Conservation (phyloP, 2,797 vertebrate species). For the Erpetoichthys calabaricus region DNA sequence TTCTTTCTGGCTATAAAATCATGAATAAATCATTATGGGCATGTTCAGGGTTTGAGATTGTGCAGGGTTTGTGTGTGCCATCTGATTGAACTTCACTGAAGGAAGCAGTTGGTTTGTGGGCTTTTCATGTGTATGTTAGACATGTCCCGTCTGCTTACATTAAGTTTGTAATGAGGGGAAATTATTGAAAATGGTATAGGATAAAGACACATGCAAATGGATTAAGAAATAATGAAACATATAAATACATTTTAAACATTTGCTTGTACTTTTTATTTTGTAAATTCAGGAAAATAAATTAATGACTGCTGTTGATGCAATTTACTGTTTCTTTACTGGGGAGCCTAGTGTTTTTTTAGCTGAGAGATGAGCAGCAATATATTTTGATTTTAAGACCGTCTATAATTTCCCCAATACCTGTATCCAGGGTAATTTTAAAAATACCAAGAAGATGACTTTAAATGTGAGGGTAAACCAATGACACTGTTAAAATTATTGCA, state of each 20-base stretch:
- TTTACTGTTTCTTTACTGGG: background rate
- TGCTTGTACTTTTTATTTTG: constrained; percentile 63
- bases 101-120: background rate
- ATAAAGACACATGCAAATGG: constrained; percentile 13
- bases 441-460: no score
- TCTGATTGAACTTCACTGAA: background rate
- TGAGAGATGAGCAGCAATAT: no score
- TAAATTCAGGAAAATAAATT: constrained; percentile 68
- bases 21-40: no score
- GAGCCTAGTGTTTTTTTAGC: no score
- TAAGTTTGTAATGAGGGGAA: constrained; percentile 15
- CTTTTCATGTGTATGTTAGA: background rate
- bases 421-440: no score
- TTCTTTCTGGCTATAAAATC: no score
- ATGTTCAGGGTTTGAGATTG: no score
- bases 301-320: constrained; percentile 37
- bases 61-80: constrained; percentile 3
- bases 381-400: no score
- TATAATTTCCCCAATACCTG: no score
- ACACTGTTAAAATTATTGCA: no score
- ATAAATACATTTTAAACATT: constrained; percentile 62
- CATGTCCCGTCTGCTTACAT: background rate
- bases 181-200: constrained; percentile 13
- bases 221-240: constrained; percentile 29
- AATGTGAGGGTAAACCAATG: no score